Evolutionary conservation across 2,797 vertebrate species (phyloP).

Genomic region (Sternarchorhynchus goeldii): DNA sequence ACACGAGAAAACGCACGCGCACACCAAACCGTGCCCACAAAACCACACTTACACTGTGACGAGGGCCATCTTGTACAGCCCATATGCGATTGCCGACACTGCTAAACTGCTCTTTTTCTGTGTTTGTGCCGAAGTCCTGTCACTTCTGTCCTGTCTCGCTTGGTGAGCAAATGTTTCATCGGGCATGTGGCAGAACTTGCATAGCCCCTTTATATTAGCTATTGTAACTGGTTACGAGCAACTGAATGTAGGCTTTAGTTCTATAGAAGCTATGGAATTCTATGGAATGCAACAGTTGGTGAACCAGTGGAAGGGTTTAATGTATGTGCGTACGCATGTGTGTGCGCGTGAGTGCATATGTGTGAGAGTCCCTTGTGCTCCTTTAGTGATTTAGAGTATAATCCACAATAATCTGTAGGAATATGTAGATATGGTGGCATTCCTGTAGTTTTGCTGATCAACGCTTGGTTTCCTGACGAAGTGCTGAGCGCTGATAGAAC

Average conservation of each 20-base stretch:
- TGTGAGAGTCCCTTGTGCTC: slow-evolving; percentile 29
- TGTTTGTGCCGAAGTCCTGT: too few relatives aligned
- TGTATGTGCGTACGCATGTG: slow-evolving; percentile 43
- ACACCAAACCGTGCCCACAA: too few relatives aligned
- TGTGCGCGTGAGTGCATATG: background rate
- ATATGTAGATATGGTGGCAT: slow-evolving; percentile 1
- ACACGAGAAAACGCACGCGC: too few relatives aligned
- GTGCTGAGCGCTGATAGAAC: too few relatives aligned
- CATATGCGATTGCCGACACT: too few relatives aligned
- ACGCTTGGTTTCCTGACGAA: background rate
- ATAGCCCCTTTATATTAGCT: slow-evolving; percentile 19
- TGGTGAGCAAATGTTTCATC: too few relatives aligned
- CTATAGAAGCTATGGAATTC: background rate
- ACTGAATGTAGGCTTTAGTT: slow-evolving; percentile 23
- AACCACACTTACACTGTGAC: too few relatives aligned
- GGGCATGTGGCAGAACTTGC: slow-evolving; percentile 8
- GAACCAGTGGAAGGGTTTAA: slow-evolving; percentile 14
- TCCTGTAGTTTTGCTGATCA: slow-evolving; percentile 17
- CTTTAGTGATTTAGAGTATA: slow-evolving; percentile 29
- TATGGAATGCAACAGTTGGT: slow-evolving; percentile 46
- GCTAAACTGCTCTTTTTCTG: too few relatives aligned
- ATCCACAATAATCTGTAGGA: slow-evolving; percentile 21
- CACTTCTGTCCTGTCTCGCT: too few relatives aligned
- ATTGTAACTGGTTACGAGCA: slow-evolving; percentile 14
- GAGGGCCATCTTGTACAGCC: too few relatives aligned